Evolutionary conservation across 92 coral and sea anemone species (phyloP).

Genomic region (Scolanthus callimorphus): DNA sequence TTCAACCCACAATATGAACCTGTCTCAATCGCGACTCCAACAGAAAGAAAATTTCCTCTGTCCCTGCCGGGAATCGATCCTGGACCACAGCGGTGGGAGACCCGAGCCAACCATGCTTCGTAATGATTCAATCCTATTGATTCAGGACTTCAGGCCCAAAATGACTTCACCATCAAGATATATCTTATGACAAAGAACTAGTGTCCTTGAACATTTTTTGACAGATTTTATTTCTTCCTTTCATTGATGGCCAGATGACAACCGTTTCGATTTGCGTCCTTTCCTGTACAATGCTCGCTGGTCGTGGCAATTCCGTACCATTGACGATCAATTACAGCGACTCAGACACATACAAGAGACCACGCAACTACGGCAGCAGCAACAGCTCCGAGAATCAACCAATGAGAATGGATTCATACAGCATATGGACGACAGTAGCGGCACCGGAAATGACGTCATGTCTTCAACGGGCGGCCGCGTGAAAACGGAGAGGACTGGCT

Average conservation of each 20-base stretch:
- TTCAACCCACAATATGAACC: no score
- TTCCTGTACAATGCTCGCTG: slow-evolving; percentile 88
- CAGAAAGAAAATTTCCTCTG: no score
- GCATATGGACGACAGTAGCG: neutral
- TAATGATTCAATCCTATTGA: no score
- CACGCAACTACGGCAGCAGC: slow-evolving; percentile 48
- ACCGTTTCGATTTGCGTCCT: slow-evolving; percentile 83
- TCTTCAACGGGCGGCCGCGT: slow-evolving; percentile 7
- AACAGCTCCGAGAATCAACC: slow-evolving; percentile 23
- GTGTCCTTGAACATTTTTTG: no score
- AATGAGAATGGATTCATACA: slow-evolving; percentile 9
- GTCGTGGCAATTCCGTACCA: slow-evolving; percentile 96
- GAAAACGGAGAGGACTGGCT: slow-evolving; percentile 44
- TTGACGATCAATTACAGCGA: slow-evolving; percentile 79
- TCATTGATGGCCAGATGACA: slow-evolving; percentile 88
- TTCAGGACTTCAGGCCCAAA: no score
- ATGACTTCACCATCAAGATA: no score
- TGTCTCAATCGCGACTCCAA: no score
- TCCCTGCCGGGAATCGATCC: no score
- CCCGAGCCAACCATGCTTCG: no score
- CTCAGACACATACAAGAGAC: slow-evolving; percentile 53
- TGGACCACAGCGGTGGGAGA: no score
- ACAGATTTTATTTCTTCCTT: neutral
- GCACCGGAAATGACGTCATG: slow-evolving; percentile 7
- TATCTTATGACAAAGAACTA: no score